Evolutionary conservation across 1,140 invertebrate genomes (phyloP).

Genomic region (Penaeus indicus): DNA sequence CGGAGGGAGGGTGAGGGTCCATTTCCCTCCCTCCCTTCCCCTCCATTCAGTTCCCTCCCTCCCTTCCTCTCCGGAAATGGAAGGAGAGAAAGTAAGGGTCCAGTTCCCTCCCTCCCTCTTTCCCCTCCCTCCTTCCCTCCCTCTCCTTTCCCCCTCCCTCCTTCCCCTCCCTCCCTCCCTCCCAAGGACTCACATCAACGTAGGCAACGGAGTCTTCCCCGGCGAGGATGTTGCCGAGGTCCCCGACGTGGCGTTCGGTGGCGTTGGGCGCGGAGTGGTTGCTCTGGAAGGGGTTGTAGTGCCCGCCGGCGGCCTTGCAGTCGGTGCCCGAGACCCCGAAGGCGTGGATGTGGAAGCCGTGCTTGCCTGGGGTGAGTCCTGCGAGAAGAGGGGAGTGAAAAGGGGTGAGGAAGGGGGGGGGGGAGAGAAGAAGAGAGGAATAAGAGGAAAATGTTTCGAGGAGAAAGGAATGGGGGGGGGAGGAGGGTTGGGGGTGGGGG

Average conservation of each 20-base stretch:
- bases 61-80: background rate
- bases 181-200: slow-evolving; percentile 28
- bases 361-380: slow-evolving; percentile 79
- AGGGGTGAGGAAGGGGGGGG: no score
- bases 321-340: slow-evolving; percentile 81
- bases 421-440: no score
- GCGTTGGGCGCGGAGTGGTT: slow-evolving; percentile 81
- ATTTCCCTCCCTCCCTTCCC: no score
- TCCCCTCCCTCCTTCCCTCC: background rate
- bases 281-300: slow-evolving; percentile 84
- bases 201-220: background rate
- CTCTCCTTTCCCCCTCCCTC: background rate
- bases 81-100: no score
- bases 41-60: no score
- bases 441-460: no score
- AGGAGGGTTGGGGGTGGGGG: no score
- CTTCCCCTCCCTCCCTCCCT: background rate
- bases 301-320: slow-evolving; percentile 76
- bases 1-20: no score
- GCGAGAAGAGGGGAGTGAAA: background rate
- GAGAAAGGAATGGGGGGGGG: no score
- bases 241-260: slow-evolving; percentile 85
- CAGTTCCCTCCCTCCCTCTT: slow-evolving; percentile 22
- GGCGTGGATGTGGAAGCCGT: slow-evolving; percentile 94
- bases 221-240: slow-evolving; percentile 85